Percentiles rank a stretch among this genome's conserved stretches.
These are phyloP conservation scores for Cynodonichthys magdalenae DNA, from an alignment of 2,797 vertebrate genomes.

Conservation along the genomic window DNA sequence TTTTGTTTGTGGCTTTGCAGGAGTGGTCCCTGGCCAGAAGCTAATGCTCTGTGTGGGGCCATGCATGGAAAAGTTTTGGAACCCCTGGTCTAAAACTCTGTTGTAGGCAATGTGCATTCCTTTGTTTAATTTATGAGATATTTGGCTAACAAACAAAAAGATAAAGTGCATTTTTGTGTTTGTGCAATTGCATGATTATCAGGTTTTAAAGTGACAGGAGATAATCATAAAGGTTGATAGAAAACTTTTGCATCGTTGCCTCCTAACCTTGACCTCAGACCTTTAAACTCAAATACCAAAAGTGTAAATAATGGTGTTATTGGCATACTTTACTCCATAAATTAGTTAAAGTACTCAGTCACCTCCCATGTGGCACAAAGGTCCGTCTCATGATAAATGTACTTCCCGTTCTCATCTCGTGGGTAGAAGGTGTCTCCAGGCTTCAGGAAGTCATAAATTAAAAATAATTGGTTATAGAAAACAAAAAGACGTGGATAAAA, in stretches of 20 bases:
- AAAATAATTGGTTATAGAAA: not conserved
- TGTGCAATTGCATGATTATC: too few relatives aligned
- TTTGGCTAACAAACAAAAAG: too few relatives aligned
- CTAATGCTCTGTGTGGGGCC: too few relatives aligned
- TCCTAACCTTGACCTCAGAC: not conserved
- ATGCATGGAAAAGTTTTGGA: too few relatives aligned
- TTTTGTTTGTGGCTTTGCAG: too few relatives aligned
- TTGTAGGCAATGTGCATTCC: too few relatives aligned
- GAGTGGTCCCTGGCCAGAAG: too few relatives aligned
- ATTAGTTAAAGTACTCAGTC: conserved; percentile 47
- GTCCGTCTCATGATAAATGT: conserved; percentile 85
- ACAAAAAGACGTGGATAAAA: not conserved
- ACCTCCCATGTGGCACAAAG: conserved; percentile 96
- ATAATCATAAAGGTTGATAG: not conserved
- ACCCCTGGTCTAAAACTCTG: too few relatives aligned
- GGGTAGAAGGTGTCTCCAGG: conserved; percentile 87
- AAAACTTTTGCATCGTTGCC: too few relatives aligned
- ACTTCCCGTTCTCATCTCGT: conserved; percentile 85
- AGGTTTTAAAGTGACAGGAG: not conserved
- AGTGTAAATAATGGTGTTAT: too few relatives aligned
- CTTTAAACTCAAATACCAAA: not conserved
- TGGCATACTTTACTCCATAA: not conserved
- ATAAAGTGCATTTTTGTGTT: too few relatives aligned
- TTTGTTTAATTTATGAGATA: too few relatives aligned
- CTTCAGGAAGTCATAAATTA: conserved; percentile 64